A percentile compares a stretch with the other conserved stretches of the same genome.
These are phyloP conservation scores for Podabrus alpinus DNA, from an alignment of 2,888 invertebrate species.

Conservation along the genomic window DNA sequence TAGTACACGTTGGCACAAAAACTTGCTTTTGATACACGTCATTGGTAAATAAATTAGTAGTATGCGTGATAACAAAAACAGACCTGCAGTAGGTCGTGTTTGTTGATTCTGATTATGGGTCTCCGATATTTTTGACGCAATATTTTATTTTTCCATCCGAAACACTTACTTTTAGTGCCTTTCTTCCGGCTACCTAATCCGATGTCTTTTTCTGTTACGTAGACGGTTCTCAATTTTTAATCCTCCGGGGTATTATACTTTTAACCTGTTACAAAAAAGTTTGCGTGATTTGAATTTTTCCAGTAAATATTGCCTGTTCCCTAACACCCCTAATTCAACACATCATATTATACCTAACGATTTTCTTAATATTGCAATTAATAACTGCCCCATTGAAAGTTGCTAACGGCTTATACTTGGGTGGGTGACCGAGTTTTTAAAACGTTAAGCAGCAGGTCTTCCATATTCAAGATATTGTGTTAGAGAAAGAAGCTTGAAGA, in stretches of 20 bases:
- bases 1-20: constrained; percentile 5
- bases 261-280: background rate
- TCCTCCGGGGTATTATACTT: background rate
- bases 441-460: no score
- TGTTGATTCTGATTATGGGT: constrained; percentile 1
- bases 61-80: constrained; percentile 4
- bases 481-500: no score
- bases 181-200: background rate
- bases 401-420: no score
- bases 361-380: no score
- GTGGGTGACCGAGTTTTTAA: no score
- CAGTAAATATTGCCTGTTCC: background rate
- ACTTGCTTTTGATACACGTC: background rate
- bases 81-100: constrained; percentile 2
- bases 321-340: background rate
- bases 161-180: background rate
- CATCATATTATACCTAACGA: no score
- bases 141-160: background rate
- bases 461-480: no score
- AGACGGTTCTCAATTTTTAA: background rate
- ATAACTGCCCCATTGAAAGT: no score
- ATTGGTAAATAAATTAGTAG: constrained; percentile 3
- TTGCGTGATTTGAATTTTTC: background rate
- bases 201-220: background rate
- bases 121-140: constrained; percentile 2